Evolutionary conservation across 1,140 invertebrate genomes (phyloP).

Genomic region (Pemphigus obesinymphae): DNA sequence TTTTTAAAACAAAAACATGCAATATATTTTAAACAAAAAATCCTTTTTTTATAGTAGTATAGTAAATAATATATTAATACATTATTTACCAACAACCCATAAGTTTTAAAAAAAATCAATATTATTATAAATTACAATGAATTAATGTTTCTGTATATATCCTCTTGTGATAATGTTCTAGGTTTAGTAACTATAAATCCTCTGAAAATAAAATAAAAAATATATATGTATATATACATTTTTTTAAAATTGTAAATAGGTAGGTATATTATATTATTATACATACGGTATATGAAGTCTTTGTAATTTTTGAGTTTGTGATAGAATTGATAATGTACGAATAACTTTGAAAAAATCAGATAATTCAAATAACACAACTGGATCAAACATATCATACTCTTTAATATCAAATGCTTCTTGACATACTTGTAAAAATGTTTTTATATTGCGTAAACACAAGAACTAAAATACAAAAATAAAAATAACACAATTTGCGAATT

Average conservation of each 20-base stretch:
- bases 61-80: no score
- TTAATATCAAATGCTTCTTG: conserved; percentile 73
- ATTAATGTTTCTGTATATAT: conserved; percentile 73
- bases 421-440: conserved; percentile 82
- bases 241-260: no score
- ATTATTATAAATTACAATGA: conserved; percentile 52
- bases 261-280: conserved; percentile 7
- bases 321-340: conserved; percentile 80
- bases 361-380: conserved; percentile 86
- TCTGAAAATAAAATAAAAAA: conserved; percentile 55
- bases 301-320: conserved; percentile 67
- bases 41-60: no score
- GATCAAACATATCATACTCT: conserved; percentile 86
- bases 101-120: neutral
- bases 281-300: conserved; percentile 68
- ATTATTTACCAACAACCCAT: no score
- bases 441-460: conserved; percentile 89
- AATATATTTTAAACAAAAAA: no score
- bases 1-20: no score
- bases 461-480: conserved; percentile 63
- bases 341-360: conserved; percentile 89
- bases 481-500: neutral
- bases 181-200: conserved; percentile 64
- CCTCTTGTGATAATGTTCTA: conserved; percentile 70
- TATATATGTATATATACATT: neutral